A percentile compares a stretch with the other conserved stretches of the same genome.
phyloP scores from a whole-genome alignment of 2,113 vertebrate species.

The Pteropus alecto region DNA sequence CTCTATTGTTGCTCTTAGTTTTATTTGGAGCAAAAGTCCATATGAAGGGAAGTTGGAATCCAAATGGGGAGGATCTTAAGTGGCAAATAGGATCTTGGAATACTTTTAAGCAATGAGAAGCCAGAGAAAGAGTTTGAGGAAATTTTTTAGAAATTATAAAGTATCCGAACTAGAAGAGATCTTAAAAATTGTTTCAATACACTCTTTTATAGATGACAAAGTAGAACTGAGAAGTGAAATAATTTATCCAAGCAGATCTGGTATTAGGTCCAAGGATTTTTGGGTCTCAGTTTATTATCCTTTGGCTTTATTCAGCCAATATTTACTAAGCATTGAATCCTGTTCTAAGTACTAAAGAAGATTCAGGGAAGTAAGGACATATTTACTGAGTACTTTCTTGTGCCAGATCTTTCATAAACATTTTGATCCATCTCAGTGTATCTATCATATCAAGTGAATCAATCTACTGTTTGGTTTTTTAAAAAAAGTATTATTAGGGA shows the following conservation, averaged over 20 bases:
- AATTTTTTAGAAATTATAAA: background rate
- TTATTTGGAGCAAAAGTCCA: background rate
- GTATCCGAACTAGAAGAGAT: background rate
- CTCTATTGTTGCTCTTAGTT: background rate
- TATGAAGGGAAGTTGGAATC: slow-evolving; percentile 17
- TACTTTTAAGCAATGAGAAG: background rate
- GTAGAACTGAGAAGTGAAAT: background rate
- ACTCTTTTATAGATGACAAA: background rate
- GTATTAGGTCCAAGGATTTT: background rate
- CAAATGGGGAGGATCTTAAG: background rate
- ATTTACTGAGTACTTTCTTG: background rate
- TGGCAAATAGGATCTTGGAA: background rate
- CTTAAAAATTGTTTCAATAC: background rate
- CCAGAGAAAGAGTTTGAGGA: background rate
- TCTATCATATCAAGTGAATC: background rate
- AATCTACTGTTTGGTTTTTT: background rate
- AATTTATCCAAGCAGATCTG: background rate
- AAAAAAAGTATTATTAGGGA: background rate
- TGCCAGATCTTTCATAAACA: background rate
- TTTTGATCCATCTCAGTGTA: background rate
- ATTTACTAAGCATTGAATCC: background rate
- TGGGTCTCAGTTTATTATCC: background rate
- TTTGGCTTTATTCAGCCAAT: background rate
- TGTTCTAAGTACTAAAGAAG: background rate
- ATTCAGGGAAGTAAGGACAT: background rate